Base-by-base conservation (phyloP, 2,888 invertebrate species). In the Dendrolimus houi region DNA sequence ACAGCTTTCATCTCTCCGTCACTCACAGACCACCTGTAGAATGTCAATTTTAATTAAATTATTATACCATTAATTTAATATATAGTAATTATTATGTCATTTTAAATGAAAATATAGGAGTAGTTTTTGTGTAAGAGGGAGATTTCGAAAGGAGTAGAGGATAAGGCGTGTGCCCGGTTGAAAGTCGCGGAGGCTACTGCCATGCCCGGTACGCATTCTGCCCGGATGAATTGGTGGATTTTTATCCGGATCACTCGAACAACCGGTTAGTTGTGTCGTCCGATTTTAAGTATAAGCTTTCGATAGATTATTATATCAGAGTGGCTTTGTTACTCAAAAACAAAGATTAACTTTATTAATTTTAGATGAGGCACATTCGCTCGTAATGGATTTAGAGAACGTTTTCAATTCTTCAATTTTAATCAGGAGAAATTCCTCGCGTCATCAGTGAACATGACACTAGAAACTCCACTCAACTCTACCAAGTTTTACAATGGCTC, bases 161-260 rank as follows among this genome's bases (percentile, higher is more conserved):
- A 57, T 53, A 56, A 58, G 54, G 58, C 56, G 59, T 72, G 72
- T 58, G 61, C 62, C 47, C 47, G 47, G 47, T 47, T 47, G 47
- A 10, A 47, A 47, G 47, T 47, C 47, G 47, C 47, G 47, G 47
- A 47, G 47, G 47, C 47, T 47, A 47, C 47, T 47, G 47, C 47
- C 47, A 9, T 47, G 47, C 47, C 47, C 47, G 47, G 47, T 47
- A 47, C 47, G 47, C 47, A 47, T 47, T 9, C 9, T 47, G 47
- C 47, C 47, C 47, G 47, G 47, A 47, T 47, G 47, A 47, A 47
- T 6, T 29, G 29, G 10, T 47, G 47, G 47, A 47, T 47, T 47
- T 47, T 47, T 12, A 47, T 47, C 47, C 47, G 47, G 47, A 47
- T 47, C 12, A 2, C 9, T 47, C 12, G 12, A 10, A 10, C 47